These are phyloP conservation scores for Drosophila austrosaltans DNA, from an alignment of 2,888 invertebrate genomes.

Conservation along the genomic window DNA sequence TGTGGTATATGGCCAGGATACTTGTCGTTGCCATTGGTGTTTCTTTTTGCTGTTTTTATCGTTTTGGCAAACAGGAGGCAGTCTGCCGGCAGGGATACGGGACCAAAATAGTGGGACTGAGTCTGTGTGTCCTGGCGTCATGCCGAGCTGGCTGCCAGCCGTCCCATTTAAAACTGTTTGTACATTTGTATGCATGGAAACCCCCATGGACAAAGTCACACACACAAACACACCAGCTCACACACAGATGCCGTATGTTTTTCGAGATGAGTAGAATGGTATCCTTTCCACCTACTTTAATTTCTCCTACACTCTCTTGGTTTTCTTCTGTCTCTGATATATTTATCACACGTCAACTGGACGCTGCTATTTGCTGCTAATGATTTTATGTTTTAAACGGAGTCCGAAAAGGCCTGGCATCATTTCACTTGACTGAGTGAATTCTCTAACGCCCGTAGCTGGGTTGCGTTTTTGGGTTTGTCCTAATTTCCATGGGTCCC, in stretches of 20 bases:
- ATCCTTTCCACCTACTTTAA: constrained; percentile 41
- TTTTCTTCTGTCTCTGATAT: constrained; percentile 53
- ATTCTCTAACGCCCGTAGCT: background rate
- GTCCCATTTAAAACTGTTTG: constrained; percentile 47
- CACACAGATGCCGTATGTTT: constrained; percentile 5
- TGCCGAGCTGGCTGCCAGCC: constrained; percentile 41
- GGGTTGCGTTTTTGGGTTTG: constrained; percentile 35
- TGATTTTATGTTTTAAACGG: constrained; percentile 48
- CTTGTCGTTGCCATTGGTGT: constrained; percentile 37
- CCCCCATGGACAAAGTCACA: constrained; percentile 28
- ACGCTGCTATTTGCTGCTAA: constrained; percentile 49
- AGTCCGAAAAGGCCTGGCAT: constrained; percentile 7
- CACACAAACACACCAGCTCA: background rate
- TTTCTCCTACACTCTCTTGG: constrained; percentile 40
- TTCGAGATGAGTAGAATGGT: background rate
- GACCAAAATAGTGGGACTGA: background rate
- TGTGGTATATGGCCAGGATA: constrained; percentile 42
- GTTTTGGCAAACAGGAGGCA: constrained; percentile 20
- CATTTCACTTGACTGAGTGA: constrained; percentile 7
- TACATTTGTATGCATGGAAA: constrained; percentile 33
- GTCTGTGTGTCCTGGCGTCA: constrained; percentile 49
- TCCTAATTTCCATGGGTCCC: constrained; percentile 49
- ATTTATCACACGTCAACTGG: constrained; percentile 67
- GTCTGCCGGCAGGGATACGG: constrained; percentile 18
- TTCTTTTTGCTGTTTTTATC: constrained; percentile 26